Evolutionary conservation across 1,140 invertebrate genomes (phyloP).

Genomic region (Orussus abietinus): DNA sequence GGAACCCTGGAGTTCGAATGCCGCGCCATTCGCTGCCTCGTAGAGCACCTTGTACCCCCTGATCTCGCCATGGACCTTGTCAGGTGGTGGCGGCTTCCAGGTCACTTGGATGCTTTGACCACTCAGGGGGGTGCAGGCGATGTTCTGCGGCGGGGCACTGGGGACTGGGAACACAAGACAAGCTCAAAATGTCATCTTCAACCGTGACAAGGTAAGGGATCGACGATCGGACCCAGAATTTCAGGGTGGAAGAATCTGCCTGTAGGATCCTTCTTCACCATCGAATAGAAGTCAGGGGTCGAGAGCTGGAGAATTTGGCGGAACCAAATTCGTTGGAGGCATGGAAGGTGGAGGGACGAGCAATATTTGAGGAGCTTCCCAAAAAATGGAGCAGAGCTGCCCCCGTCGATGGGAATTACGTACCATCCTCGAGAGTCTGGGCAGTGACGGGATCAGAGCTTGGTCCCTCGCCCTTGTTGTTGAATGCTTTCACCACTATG

Average conservation of each 20-base stretch:
- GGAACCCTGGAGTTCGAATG: constrained; percentile 43
- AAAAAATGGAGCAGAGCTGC: constrained; percentile 3
- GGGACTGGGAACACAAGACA: too few relatives aligned
- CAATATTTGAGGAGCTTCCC: not conserved
- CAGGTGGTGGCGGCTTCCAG: constrained; percentile 70
- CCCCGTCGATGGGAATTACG: too few relatives aligned
- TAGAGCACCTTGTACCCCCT: constrained; percentile 79
- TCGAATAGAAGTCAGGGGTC: too few relatives aligned
- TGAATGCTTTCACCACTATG: constrained; percentile 75
- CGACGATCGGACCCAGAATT: constrained; percentile 6
- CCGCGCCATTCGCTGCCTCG: constrained; percentile 53
- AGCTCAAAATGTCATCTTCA: constrained; percentile 17
- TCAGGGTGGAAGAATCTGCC: too few relatives aligned
- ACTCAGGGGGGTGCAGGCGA: constrained; percentile 63
- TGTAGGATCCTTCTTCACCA: not conserved
- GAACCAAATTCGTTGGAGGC: too few relatives aligned
- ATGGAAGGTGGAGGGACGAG: too few relatives aligned
- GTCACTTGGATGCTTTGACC: constrained; percentile 71
- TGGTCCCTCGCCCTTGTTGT: constrained; percentile 74
- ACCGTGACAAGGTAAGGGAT: not conserved
- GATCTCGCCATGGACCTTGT: constrained; percentile 69
- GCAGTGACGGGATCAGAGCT: constrained; percentile 63
- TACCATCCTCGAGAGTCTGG: constrained; percentile 78
- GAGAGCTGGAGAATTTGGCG: too few relatives aligned
- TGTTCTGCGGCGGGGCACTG: constrained; percentile 62